Evolutionary conservation across 2,113 vertebrate species (phyloP).

Genomic region (Naja naja): DNA sequence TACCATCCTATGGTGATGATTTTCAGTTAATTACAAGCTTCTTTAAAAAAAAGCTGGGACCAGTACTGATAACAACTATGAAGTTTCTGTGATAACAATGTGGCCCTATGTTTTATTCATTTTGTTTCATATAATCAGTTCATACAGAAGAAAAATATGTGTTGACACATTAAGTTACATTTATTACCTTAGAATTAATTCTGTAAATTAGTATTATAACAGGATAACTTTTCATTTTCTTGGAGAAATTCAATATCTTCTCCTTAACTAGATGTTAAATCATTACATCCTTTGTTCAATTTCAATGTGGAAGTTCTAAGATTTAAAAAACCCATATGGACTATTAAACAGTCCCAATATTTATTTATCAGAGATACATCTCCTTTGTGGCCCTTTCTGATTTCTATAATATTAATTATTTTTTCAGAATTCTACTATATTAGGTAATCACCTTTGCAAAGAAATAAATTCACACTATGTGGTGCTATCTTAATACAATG

Average conservation of each 20-base stretch:
- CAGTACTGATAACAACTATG: constrained; percentile 42
- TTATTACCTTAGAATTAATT: constrained; percentile 40
- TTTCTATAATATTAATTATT: constrained; percentile 41
- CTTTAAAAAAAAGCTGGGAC: constrained; percentile 22
- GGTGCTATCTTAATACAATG: constrained; percentile 31
- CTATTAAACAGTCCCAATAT: constrained; percentile 27
- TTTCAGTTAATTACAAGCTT: background rate
- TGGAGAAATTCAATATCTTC: constrained; percentile 22
- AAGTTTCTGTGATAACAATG: constrained; percentile 29
- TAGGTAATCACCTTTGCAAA: constrained; percentile 52
- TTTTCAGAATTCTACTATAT: constrained; percentile 26
- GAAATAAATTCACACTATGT: constrained; percentile 34
- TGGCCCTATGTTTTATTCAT: constrained; percentile 47
- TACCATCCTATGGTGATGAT: background rate
- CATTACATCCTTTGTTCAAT: constrained; percentile 19
- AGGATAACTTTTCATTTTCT: constrained; percentile 37
- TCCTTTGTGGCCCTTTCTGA: constrained; percentile 20
- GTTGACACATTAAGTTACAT: constrained; percentile 43
- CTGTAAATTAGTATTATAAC: constrained; percentile 43
- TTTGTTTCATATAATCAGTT: constrained; percentile 44
- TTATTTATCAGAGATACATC: constrained; percentile 18
- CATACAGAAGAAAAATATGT: constrained; percentile 51
- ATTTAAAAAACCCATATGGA: background rate
- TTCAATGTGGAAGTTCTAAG: constrained; percentile 28
- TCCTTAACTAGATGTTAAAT: constrained; percentile 20